Evolutionary conservation across 2,797 vertebrate species (phyloP).

Genomic region (Sebastes oblongus): DNA sequence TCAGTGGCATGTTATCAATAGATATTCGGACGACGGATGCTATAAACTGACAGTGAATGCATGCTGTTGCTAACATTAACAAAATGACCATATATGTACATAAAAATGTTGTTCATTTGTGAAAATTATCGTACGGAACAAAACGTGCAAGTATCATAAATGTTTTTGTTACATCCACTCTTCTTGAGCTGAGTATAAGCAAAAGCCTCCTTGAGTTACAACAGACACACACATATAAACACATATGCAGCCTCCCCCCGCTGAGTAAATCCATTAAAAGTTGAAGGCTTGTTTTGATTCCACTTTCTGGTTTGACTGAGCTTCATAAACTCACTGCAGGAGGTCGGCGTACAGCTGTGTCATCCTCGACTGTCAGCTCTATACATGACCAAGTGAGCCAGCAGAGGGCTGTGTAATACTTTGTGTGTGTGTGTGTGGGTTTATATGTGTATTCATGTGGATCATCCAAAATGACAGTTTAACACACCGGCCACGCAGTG

Average conservation of each 20-base stretch:
- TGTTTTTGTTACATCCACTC: not conserved
- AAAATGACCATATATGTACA: too few species aligned
- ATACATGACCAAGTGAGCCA: not conserved
- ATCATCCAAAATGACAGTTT: not conserved
- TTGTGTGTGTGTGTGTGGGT: not conserved
- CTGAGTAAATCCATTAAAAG: conserved; percentile 26
- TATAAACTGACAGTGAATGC: too few species aligned
- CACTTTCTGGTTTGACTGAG: not conserved
- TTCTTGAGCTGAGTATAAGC: not conserved
- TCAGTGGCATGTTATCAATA: too few species aligned
- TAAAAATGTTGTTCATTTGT: too few species aligned
- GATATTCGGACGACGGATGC: too few species aligned
- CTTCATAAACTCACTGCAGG: not conserved
- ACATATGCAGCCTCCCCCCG: not conserved
- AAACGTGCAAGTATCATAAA: too few species aligned
- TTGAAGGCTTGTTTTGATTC: conserved; percentile 25
- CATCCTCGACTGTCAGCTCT: not conserved
- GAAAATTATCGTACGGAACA: too few species aligned
- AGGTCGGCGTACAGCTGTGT: not conserved
- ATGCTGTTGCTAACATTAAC: too few species aligned
- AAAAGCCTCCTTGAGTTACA: not conserved
- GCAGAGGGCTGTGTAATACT: not conserved
- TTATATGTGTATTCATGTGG: not conserved
- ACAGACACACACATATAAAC: not conserved
- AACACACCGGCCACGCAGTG: not conserved